Conservation (phyloP, 2,113 vertebrate genomes). For the Colius striatus region DNA sequence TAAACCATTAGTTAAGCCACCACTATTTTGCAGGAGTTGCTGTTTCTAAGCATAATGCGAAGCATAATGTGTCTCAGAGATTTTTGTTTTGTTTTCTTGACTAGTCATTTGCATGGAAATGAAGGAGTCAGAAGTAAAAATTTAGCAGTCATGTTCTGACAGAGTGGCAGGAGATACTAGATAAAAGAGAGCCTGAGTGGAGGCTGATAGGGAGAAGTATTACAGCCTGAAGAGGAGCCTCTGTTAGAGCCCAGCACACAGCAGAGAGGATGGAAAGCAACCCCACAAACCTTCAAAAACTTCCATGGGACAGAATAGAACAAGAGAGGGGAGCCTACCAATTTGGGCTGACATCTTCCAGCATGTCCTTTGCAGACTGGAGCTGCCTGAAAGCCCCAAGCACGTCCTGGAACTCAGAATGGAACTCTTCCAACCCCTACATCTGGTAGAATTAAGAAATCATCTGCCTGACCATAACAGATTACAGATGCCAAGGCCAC, state of each 20-base stretch:
- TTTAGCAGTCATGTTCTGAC: background rate
- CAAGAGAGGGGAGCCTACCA: background rate
- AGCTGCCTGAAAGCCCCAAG: background rate
- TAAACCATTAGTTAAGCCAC: background rate
- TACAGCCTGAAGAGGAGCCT: background rate
- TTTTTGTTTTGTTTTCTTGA: background rate
- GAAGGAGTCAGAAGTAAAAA: background rate
- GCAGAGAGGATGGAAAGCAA: background rate
- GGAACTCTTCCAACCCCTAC: background rate
- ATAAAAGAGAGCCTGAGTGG: background rate
- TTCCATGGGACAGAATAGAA: background rate
- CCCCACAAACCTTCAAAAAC: background rate
- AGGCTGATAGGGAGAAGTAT: background rate
- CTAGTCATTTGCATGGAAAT: background rate
- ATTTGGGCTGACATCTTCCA: background rate
- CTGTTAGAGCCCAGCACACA: background rate
- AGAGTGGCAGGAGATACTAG: background rate
- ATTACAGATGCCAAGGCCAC: constrained; percentile 28
- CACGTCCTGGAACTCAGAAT: background rate
- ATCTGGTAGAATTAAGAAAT: constrained; percentile 24
- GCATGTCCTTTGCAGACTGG: background rate
- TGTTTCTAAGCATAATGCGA: background rate
- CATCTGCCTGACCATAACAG: background rate
- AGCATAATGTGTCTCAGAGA: fast-evolving
- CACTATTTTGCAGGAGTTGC: background rate